Evolutionary conservation across 2,113 vertebrate species (phyloP).

Genomic region (Stictonetta naevosa): DNA sequence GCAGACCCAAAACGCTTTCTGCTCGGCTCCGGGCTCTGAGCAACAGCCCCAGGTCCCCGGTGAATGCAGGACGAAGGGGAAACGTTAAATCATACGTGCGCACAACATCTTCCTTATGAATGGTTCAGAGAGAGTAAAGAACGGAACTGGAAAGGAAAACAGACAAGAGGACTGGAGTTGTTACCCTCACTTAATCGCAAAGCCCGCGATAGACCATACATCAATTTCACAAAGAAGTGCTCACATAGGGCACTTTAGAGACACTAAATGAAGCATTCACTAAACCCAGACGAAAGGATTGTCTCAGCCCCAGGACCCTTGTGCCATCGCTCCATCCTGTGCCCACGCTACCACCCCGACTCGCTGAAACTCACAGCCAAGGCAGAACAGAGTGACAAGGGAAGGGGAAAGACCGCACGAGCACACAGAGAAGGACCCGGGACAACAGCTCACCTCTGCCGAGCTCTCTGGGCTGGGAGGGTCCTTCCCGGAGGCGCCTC

Average conservation of each 20-base stretch:
- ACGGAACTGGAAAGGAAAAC: rapidly evolving
- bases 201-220: rapidly evolving
- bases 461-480: neutral
- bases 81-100: neutral
- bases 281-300: rapidly evolving
- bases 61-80: rapidly evolving
- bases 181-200: neutral
- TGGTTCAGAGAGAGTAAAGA: neutral
- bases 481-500: neutral
- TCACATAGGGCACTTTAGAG: neutral
- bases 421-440: rapidly evolving
- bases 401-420: rapidly evolving
- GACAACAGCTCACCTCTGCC: conserved; percentile 7
- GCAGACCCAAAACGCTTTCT: neutral
- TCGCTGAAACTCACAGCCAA: rapidly evolving
- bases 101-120: neutral
- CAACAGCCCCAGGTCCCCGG: rapidly evolving
- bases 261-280: neutral
- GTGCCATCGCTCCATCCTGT: rapidly evolving
- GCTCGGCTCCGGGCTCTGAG: neutral
- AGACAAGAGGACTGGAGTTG: neutral
- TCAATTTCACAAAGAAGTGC: rapidly evolving
- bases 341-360: rapidly evolving
- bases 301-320: rapidly evolving
- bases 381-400: neutral